Base-by-base conservation (phyloP, 2,797 vertebrate species). In the Potorous gilbertii region DNA sequence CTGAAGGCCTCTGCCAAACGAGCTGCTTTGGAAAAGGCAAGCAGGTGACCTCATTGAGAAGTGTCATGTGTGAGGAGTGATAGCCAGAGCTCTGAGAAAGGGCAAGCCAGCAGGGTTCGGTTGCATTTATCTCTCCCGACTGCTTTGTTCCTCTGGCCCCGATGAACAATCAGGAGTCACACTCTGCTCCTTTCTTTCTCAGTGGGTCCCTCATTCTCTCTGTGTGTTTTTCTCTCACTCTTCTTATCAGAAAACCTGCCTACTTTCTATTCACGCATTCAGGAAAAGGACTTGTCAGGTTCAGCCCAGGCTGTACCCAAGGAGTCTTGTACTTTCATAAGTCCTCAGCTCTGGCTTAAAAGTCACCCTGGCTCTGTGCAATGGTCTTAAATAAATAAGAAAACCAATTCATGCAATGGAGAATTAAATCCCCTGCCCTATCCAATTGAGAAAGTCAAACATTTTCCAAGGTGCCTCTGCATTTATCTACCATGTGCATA, bases 131-230 rank as follows among this genome's bases (percentile, higher is more conserved):
- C 55, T 3, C 57, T 66, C 28, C 94, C 0, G 0, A 10, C 52
- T 0, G 66, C 94, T 96, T 94, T 92, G 90, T 57, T 94, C 93
- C 90, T 57, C 40, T 0, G 21, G 46, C 94, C 93, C 54, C n/a
- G 27, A 0, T 52, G 56, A 92, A 96, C 92, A 94, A 92, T 40
- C 40, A 24, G n/a, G 9, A 89, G 94, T 55, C 95, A 28, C 0
- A 9, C 92, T 95, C 90, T 21, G 55, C 54, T 90, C 93, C 27
- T 52, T 11, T 52, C 91, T 91, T 55, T 95, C 31, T 46, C 90
- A 55, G 29, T 34, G 0, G 0, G 5, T 54, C 52, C 40, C 6
- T 18, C 12, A 29, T 40, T 46, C 74, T 90, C 54, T 57, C 91
- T 31, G 14, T 46, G 11, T 81, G 8, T 34, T 56, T 56, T 8